Evolutionary conservation across 53 echinoderm and acorn worm species (phyloP).

Genomic region (Echinometra lucunter): DNA sequence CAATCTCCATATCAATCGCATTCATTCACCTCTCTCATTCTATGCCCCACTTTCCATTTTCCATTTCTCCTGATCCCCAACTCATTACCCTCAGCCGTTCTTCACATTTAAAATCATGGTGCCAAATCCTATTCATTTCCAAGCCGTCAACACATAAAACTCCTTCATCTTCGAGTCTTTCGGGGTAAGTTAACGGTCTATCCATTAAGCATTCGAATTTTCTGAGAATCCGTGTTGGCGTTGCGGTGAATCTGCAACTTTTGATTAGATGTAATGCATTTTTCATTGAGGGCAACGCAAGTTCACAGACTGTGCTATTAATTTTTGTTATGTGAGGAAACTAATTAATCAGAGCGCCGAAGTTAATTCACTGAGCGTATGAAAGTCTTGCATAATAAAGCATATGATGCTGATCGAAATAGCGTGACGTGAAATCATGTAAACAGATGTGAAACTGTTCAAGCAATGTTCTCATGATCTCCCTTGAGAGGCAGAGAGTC

Average conservation of each 20-base stretch:
- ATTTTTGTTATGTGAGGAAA: background rate
- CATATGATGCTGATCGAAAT: background rate
- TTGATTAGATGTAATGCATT: background rate
- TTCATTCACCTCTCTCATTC: background rate
- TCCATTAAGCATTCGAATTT: background rate
- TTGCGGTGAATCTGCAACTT: background rate
- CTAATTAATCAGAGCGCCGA: background rate
- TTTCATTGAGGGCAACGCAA: background rate
- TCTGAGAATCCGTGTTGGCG: background rate
- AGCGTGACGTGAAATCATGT: background rate
- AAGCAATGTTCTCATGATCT: background rate
- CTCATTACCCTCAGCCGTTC: background rate
- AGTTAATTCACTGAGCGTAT: background rate
- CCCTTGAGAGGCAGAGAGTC: background rate
- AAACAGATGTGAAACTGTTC: background rate
- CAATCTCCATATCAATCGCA: background rate
- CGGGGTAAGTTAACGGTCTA: background rate
- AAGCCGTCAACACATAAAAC: background rate
- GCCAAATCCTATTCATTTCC: background rate
- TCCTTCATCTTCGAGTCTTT: background rate
- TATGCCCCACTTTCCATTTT: background rate
- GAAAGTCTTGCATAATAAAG: background rate
- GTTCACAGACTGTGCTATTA: slow-evolving; percentile 13
- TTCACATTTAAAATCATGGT: background rate
- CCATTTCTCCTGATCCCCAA: background rate